Percentiles rank a stretch among this genome's conserved stretches.
phyloP scores from a whole-genome alignment of 2,888 invertebrate species.

The Sesamia inferens region DNA sequence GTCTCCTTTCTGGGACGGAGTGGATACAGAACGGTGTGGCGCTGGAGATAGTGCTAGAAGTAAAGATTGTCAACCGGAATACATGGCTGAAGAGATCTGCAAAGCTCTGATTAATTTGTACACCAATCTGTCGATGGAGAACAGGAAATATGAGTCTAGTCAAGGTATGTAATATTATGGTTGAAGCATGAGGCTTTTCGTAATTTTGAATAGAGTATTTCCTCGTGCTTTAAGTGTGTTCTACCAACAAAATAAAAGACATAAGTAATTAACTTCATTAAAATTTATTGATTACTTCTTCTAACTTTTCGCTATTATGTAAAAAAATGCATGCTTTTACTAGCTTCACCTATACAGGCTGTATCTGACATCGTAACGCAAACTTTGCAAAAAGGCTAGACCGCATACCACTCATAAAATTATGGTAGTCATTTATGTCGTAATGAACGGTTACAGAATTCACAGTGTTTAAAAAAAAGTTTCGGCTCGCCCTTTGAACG shows the following conservation, averaged over 20 bases:
- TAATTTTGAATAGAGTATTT: neutral
- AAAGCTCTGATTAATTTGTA: conserved; percentile 77
- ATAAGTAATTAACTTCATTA: neutral
- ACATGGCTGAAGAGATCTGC: conserved; percentile 79
- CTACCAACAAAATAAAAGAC: neutral
- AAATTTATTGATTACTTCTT: neutral
- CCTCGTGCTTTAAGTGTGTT: neutral
- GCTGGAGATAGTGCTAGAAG: conserved; percentile 68
- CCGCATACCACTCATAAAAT: no score
- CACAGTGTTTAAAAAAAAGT: no score
- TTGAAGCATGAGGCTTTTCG: neutral
- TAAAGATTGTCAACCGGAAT: conserved; percentile 81
- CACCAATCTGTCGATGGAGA: conserved; percentile 72
- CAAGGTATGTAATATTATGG: conserved; percentile 70
- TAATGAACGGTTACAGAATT: no score
- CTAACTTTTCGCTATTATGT: neutral
- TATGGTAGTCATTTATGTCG: no score
- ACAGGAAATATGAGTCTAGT: conserved; percentile 71
- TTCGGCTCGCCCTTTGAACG: no score
- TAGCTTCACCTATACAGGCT: no score
- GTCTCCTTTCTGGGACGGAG: conserved; percentile 65
- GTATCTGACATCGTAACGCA: no score
- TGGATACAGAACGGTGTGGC: conserved; percentile 55
- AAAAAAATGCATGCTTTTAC: no score
- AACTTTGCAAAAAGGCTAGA: no score